Conservation (phyloP, 2,113 vertebrate genomes). For the Arizona elegans region DNA sequence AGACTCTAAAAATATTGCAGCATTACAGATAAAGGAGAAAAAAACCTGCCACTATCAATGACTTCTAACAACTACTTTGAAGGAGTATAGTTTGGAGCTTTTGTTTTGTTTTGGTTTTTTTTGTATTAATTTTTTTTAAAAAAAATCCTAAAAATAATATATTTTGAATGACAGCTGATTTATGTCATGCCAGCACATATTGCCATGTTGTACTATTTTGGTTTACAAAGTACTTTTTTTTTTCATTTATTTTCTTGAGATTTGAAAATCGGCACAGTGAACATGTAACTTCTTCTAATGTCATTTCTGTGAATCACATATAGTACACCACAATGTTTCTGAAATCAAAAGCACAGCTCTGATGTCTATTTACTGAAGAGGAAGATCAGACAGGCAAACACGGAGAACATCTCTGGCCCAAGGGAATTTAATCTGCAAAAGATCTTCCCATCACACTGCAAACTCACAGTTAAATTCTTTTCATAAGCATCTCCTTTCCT, state of each 20-base stretch:
- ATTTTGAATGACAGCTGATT: background rate
- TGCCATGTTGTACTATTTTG: background rate
- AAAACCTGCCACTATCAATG: background rate
- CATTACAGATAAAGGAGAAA: constrained; percentile 19
- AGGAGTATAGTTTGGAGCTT: constrained; percentile 22
- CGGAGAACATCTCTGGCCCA: background rate
- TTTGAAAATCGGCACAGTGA: background rate
- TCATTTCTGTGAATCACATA: background rate
- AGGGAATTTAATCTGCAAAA: background rate
- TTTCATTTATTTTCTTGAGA: background rate
- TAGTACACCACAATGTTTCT: background rate
- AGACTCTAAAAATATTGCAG: constrained; percentile 17
- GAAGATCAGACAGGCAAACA: background rate
- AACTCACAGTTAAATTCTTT: background rate
- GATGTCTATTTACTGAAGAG: background rate
- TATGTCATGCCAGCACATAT: constrained; percentile 10
- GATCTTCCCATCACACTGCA: background rate
- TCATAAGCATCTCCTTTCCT: background rate
- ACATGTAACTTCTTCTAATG: background rate
- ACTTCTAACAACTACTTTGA: constrained; percentile 18
- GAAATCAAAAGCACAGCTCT: background rate
- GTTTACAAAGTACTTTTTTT: background rate
- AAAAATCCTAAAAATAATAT: constrained; percentile 24
- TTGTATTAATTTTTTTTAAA: constrained; percentile 43
- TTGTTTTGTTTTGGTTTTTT: background rate